Conservation (phyloP, 2,888 invertebrate species). For the Argyresthia albistria region DNA sequence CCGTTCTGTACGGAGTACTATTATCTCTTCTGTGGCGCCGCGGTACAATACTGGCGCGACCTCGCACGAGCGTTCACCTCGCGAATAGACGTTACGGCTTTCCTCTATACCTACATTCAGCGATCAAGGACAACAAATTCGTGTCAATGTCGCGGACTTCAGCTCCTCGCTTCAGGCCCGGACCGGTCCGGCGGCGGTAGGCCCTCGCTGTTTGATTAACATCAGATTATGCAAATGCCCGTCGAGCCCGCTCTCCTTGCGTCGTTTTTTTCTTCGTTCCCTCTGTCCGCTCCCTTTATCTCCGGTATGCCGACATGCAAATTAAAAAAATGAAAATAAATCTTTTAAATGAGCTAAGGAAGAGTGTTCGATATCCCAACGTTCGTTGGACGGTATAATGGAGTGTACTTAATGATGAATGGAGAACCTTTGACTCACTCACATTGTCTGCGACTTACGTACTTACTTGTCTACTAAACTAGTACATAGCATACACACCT, state of each 20-base stretch:
- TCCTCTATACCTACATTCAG: background rate
- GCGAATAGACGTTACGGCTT: conserved; percentile 14
- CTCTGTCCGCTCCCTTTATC: conserved; percentile 56
- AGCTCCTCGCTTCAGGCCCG: too few relatives aligned
- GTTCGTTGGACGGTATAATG: conserved; percentile 40
- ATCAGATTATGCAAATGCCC: conserved; percentile 71
- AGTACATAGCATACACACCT: too few relatives aligned
- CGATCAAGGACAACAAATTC: conserved; percentile 48
- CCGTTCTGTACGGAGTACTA: too few relatives aligned
- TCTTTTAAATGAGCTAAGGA: conserved; percentile 59
- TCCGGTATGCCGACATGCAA: conserved; percentile 62
- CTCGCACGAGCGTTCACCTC: conserved; percentile 64
- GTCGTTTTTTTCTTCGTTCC: conserved; percentile 53
- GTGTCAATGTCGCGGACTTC: conserved; percentile 21
- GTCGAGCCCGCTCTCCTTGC: conserved; percentile 62
- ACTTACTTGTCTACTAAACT: background rate
- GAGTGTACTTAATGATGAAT: conserved; percentile 58
- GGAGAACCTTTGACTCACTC: conserved; percentile 37
- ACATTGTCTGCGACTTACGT: conserved; percentile 29
- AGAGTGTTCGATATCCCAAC: conserved; percentile 61
- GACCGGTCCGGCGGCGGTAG: conserved; percentile 15
- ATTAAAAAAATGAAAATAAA: conserved; percentile 47
- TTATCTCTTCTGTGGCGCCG: too few relatives aligned
- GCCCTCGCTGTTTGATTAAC: conserved; percentile 58
- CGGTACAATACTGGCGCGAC: conserved; percentile 27